Evolutionary conservation across 2,113 vertebrate genomes (phyloP).

Genomic region (Triplophysa siluroides): DNA sequence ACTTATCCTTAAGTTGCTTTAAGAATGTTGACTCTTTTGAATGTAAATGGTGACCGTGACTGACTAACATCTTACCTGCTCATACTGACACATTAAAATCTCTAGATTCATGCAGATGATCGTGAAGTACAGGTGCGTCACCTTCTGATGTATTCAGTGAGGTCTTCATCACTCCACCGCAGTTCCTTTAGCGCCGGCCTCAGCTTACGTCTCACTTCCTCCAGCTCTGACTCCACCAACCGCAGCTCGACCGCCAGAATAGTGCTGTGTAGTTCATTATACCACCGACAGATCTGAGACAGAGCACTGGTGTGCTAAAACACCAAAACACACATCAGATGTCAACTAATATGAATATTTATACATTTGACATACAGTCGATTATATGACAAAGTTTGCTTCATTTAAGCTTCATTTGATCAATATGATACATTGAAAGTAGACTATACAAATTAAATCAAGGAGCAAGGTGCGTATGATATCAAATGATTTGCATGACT

Average conservation of each 20-base stretch:
- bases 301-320: slow-evolving; percentile 70
- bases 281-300: slow-evolving; percentile 71
- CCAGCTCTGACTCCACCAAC: slow-evolving; percentile 64
- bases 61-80: too few relatives aligned
- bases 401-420: too few relatives aligned
- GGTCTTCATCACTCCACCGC: slow-evolving; percentile 69
- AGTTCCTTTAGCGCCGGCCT: slow-evolving; percentile 67
- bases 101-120: not conserved
- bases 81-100: too few relatives aligned
- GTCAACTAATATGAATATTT: not conserved
- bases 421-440: too few relatives aligned
- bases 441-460: too few relatives aligned
- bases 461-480: too few relatives aligned
- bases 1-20: too few relatives aligned
- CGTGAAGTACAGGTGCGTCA: not conserved
- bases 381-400: too few relatives aligned
- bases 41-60: too few relatives aligned
- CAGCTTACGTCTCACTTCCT: slow-evolving; percentile 64
- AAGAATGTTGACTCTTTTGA: too few relatives aligned
- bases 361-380: too few relatives aligned
- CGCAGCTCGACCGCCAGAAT: slow-evolving; percentile 69
- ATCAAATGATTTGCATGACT: too few relatives aligned
- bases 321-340: slow-evolving; percentile 9
- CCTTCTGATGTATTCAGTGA: slow-evolving; percentile 71
- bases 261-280: slow-evolving; percentile 71